A percentile compares a stretch with the other conserved stretches of the same genome.
Evolutionary conservation across 2,888 invertebrate genomes (phyloP).

Genomic region (Apamea crenata): DNA sequence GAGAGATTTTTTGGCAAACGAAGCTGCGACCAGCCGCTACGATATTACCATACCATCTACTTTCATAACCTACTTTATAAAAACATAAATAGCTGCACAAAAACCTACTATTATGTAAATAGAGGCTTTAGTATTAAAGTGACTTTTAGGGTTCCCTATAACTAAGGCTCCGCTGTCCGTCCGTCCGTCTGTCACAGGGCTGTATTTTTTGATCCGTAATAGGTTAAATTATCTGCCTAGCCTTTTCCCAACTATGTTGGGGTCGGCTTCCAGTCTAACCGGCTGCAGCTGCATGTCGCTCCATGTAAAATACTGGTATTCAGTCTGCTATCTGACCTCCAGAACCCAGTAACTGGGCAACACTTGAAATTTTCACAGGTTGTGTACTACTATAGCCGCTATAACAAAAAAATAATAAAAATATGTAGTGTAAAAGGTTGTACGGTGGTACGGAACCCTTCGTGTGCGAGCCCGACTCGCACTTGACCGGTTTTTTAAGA

Average conservation of each 20-base stretch:
- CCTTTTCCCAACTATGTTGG: too few species aligned
- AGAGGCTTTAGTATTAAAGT: slow-evolving; percentile 3
- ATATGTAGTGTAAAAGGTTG: too few species aligned
- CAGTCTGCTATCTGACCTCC: too few species aligned
- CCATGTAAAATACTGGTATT: too few species aligned
- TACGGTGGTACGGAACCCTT: not conserved
- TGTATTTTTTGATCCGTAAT: not conserved
- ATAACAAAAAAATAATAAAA: too few species aligned
- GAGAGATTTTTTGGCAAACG: slow-evolving; percentile 48
- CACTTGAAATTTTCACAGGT: too few species aligned
- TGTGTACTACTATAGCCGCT: too few species aligned
- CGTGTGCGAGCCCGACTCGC: not conserved
- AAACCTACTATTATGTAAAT: slow-evolving; percentile 41
- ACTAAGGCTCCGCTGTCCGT: not conserved
- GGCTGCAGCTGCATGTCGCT: too few species aligned
- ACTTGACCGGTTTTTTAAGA: not conserved
- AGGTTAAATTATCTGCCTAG: not conserved
- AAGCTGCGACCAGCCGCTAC: slow-evolving; percentile 15
- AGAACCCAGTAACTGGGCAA: too few species aligned
- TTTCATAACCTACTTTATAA: slow-evolving; percentile 44
- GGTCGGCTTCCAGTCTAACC: too few species aligned
- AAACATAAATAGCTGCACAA: slow-evolving; percentile 34
- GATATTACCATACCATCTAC: slow-evolving; percentile 34
- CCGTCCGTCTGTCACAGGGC: not conserved
- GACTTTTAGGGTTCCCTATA: not conserved